Percentiles rank a stretch among this genome's conserved stretches.
These are phyloP conservation scores for Drosophila kikkawai DNA, from an alignment of 1,140 invertebrate species.

Conservation along the genomic window DNA sequence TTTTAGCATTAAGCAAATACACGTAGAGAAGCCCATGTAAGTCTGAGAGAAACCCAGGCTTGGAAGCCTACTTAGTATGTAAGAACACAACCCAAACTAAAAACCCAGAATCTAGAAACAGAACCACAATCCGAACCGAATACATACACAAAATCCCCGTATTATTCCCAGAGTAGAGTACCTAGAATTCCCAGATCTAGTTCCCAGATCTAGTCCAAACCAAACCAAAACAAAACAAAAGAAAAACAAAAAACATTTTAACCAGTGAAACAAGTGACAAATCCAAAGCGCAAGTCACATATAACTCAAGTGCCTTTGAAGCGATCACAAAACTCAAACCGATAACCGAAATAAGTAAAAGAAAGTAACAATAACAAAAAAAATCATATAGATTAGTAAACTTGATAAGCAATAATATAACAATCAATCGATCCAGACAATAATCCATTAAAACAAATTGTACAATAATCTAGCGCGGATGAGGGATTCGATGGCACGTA, in stretches of 20 bases:
- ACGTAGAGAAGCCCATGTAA: conserved; percentile 9
- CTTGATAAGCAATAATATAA: conserved; percentile 33
- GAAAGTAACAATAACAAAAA: conserved; percentile 4
- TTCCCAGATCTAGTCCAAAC: conserved; percentile 26
- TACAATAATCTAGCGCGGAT: conserved; percentile 93
- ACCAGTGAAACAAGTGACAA: conserved; percentile 47
- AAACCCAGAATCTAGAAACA: conserved; percentile 4
- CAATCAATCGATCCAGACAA: conserved; percentile 54
- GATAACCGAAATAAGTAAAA: conserved; percentile 27
- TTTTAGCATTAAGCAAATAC: conserved; percentile 12
- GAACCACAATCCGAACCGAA: conserved; percentile 13
- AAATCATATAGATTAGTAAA: conserved; percentile 22
- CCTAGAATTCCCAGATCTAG: conserved; percentile 25
- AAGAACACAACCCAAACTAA: conserved; percentile 25
- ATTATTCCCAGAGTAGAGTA: conserved; percentile 33
- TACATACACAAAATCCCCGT: conserved; percentile 21
- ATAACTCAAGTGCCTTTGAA: conserved; percentile 37
- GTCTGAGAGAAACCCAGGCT: conserved; percentile 6
- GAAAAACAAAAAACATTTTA: conserved; percentile 55
- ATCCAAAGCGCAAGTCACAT: conserved; percentile 69
- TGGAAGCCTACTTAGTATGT: conserved; percentile 8
- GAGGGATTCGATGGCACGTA: conserved; percentile 99
- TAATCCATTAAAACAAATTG: conserved; percentile 80
- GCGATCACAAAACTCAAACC: conserved; percentile 27
- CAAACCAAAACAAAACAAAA: conserved; percentile 20